Evolutionary conservation across 2,888 invertebrate genomes (phyloP).

Genomic region (Galeruca laticollis): DNA sequence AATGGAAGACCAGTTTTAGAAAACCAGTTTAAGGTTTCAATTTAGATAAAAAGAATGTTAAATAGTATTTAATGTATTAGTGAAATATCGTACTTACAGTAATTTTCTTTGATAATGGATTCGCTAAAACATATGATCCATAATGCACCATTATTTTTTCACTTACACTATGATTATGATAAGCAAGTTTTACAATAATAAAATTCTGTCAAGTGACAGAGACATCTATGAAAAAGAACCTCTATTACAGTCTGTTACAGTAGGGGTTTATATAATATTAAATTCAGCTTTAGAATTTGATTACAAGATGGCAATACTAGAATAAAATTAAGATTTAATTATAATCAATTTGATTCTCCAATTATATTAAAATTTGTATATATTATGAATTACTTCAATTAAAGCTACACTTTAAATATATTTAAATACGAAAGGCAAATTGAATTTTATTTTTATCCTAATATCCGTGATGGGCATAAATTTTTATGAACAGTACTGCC

Average conservation of each 20-base stretch:
- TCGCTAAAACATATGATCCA: conserved; percentile 58
- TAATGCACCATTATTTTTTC: conserved; percentile 57
- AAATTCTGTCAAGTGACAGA: conserved; percentile 28
- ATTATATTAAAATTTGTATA: too few relatives aligned
- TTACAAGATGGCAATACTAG: too few relatives aligned
- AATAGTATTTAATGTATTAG: conserved; percentile 7
- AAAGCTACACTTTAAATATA: too few relatives aligned
- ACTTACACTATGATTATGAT: conserved; percentile 54
- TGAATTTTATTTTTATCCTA: too few relatives aligned
- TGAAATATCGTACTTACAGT: conserved; percentile 51
- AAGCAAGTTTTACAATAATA: conserved; percentile 56
- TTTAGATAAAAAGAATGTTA: background rate
- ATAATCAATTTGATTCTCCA: too few relatives aligned
- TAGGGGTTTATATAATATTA: background rate
- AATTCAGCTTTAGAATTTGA: background rate
- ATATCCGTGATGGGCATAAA: too few relatives aligned
- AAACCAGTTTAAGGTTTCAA: conserved; percentile 51
- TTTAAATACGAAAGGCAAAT: too few relatives aligned
- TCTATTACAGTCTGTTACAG: background rate
- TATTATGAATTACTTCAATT: too few relatives aligned
- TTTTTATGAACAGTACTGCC: too few relatives aligned
- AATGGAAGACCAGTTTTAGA: conserved; percentile 52
- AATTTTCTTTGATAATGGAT: conserved; percentile 49
- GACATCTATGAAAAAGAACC: conserved; percentile 41
- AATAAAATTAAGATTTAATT: too few relatives aligned